phyloP scores from a whole-genome alignment of 2,113 vertebrate species.

The Saguinus midas region DNA sequence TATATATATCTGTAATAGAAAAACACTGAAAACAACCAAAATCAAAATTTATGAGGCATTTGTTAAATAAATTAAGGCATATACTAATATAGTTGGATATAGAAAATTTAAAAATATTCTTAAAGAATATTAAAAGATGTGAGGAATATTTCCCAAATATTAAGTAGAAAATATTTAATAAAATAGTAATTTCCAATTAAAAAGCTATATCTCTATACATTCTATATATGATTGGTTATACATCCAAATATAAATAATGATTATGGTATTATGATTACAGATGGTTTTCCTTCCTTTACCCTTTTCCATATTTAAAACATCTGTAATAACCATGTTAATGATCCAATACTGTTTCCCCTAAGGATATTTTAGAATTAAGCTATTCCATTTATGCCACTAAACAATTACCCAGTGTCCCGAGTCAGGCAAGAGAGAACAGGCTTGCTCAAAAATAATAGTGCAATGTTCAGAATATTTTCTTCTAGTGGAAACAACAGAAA shows the following conservation, averaged over 20 bases:
- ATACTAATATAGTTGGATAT: neutral
- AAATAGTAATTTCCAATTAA: neutral
- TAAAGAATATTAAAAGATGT: neutral
- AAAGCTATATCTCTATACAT: neutral
- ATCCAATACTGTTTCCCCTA: neutral
- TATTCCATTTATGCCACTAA: conserved; percentile 36
- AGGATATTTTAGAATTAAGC: conserved; percentile 1
- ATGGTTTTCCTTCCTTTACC: conserved; percentile 6
- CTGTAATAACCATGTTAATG: conserved; percentile 25
- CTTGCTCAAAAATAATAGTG: neutral
- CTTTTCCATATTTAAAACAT: conserved; percentile 26
- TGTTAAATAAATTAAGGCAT: conserved; percentile 13
- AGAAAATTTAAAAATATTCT: conserved; percentile 12
- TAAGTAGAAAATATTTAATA: neutral
- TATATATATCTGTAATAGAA: neutral
- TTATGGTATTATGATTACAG: conserved; percentile 6
- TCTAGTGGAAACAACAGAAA: neutral
- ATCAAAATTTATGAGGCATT: neutral
- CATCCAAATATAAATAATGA: conserved; percentile 18
- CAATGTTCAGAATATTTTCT: neutral
- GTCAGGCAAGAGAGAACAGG: neutral
- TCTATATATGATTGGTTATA: neutral
- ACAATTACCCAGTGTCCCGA: neutral
- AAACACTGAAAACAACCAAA: conserved; percentile 25
- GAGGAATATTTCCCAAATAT: neutral